A percentile compares a stretch with the other conserved stretches of the same genome.
phyloP scores from a whole-genome alignment of 2,888 invertebrate genomes.

The Peribatodes rhomboidaria region DNA sequence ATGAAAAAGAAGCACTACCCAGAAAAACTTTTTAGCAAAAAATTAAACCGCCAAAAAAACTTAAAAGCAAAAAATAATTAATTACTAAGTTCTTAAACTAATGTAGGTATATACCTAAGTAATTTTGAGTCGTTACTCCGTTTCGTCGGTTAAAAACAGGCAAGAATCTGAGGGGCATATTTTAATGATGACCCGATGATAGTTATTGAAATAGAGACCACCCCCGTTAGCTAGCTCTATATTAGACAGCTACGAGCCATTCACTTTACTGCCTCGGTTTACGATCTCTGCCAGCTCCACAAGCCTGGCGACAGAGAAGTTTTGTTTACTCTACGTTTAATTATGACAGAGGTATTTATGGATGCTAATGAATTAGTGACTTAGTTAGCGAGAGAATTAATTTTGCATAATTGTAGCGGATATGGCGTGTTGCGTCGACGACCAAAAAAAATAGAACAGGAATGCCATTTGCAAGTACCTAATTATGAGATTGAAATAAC shows the following conservation, averaged over 20 bases:
- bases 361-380: slow-evolving; percentile 14
- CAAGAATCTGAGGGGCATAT: too few relatives aligned
- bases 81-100: too few relatives aligned
- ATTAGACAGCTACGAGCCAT: slow-evolving; percentile 25
- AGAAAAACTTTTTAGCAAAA: too few relatives aligned
- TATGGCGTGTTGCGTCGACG: background rate
- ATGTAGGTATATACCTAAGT: too few relatives aligned
- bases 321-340: background rate
- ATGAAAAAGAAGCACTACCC: too few relatives aligned
- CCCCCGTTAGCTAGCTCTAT: slow-evolving; percentile 21
- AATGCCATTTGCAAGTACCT: too few relatives aligned
- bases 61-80: too few relatives aligned
- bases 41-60: too few relatives aligned
- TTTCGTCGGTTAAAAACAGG: too few relatives aligned
- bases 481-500: too few relatives aligned
- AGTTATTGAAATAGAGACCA: slow-evolving; percentile 26
- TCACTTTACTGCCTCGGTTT: slow-evolving; percentile 30
- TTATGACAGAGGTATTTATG: slow-evolving; percentile 3
- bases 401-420: background rate
- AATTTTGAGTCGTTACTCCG: too few relatives aligned
- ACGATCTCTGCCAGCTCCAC: slow-evolving; percentile 18
- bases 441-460: too few relatives aligned
- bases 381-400: background rate
- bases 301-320: slow-evolving; percentile 25
- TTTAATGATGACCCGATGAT: slow-evolving; percentile 2